These are phyloP conservation scores for Marronus borbonicus DNA, from an alignment of 2,888 invertebrate genomes.

Conservation along the genomic window DNA sequence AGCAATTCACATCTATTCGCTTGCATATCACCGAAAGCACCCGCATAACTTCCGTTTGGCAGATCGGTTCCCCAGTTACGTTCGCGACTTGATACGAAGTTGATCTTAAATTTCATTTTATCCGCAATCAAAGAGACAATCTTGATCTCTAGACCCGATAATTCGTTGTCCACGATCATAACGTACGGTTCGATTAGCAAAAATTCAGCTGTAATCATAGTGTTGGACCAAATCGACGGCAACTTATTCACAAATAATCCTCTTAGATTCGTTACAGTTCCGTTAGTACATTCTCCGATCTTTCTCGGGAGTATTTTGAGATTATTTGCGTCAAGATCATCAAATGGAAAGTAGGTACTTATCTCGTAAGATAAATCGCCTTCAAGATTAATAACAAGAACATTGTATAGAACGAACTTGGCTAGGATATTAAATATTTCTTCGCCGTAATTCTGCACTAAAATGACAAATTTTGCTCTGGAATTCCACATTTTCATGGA, in stretches of 20 bases:
- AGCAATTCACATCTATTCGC: constrained; percentile 12
- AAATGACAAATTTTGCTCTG: constrained; percentile 57
- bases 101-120: constrained; percentile 43
- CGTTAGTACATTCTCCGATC: constrained; percentile 12
- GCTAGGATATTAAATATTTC: constrained; percentile 32
- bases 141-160: constrained; percentile 49
- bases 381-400: constrained; percentile 10
- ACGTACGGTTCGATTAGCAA: constrained; percentile 46
- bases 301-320: not conserved
- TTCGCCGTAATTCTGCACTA: constrained; percentile 9
- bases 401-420: constrained; percentile 38
- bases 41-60: constrained; percentile 23
- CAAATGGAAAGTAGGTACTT: constrained; percentile 34
- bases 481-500: constrained; percentile 55
- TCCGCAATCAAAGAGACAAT: constrained; percentile 28
- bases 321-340: not conserved
- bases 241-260: constrained; percentile 34
- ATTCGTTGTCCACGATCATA: constrained; percentile 27
- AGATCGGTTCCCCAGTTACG: constrained; percentile 39
- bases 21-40: constrained; percentile 25
- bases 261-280: not conserved
- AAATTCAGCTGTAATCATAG: constrained; percentile 43
- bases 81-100: constrained; percentile 39
- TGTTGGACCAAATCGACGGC: constrained; percentile 47
- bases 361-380: not conserved